Percentiles rank a stretch among this genome's conserved stretches.
Evolutionary conservation across 2,797 vertebrate genomes (phyloP).

Genomic region (Thripadectes ignobilis): DNA sequence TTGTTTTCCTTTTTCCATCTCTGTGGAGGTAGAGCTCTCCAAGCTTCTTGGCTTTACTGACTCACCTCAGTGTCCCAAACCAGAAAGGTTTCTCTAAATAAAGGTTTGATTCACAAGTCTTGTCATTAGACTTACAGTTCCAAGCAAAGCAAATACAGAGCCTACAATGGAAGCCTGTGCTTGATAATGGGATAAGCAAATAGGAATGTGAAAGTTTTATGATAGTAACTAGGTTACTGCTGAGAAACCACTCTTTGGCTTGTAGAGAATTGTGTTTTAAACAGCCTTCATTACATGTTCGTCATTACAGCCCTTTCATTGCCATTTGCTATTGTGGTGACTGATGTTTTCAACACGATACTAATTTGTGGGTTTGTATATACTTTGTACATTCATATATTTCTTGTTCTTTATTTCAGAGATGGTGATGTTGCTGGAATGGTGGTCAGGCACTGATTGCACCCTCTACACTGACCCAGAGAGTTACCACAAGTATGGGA

Average conservation of each 20-base stretch:
- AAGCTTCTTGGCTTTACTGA: neutral
- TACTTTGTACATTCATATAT: neutral
- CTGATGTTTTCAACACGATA: neutral
- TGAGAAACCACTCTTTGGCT: neutral
- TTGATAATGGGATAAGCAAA: neutral
- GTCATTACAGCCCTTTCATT: neutral
- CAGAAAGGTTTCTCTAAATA: neutral
- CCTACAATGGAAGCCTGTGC: neutral
- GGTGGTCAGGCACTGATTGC: slow-evolving; percentile 95
- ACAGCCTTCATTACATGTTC: neutral
- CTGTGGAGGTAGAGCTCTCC: neutral
- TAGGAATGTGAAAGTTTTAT: neutral
- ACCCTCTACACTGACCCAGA: slow-evolving; percentile 89
- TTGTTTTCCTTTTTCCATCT: neutral
- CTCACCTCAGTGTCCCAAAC: neutral
- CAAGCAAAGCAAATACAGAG: neutral
- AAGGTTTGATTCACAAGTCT: neutral
- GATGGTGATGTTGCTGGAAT: slow-evolving; percentile 92
- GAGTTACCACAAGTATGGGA: slow-evolving; percentile 83
- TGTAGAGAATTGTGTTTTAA: neutral
- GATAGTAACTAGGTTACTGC: neutral
- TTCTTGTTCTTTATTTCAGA: slow-evolving; percentile 80
- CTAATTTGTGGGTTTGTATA: neutral
- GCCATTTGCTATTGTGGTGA: neutral
- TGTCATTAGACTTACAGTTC: neutral